phyloP scores from a whole-genome alignment of 2,888 invertebrate genomes.

The Eupithecia pulchellata region DNA sequence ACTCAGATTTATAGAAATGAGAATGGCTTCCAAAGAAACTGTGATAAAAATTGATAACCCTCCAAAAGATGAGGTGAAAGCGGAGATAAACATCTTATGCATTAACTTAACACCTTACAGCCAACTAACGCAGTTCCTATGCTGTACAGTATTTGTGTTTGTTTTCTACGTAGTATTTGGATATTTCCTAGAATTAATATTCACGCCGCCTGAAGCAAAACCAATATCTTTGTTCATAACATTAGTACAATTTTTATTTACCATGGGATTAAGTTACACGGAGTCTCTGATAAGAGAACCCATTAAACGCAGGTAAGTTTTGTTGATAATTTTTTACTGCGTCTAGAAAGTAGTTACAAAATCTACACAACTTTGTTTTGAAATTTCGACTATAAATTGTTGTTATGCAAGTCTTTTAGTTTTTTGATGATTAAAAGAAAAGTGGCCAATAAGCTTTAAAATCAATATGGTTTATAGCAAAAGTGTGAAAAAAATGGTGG shows the following conservation, averaged over 20 bases:
- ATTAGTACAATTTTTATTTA: slow-evolving; percentile 95
- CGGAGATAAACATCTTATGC: slow-evolving; percentile 88
- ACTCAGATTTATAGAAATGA: slow-evolving; percentile 19
- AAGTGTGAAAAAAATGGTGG: not conserved
- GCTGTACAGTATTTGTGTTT: slow-evolving; percentile 93
- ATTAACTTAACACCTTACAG: slow-evolving; percentile 89
- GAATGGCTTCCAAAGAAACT: slow-evolving; percentile 65
- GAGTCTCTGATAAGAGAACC: slow-evolving; percentile 89
- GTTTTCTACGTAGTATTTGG: slow-evolving; percentile 96
- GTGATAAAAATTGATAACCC: slow-evolving; percentile 67
- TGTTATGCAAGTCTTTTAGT: not conserved
- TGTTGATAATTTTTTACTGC: not conserved
- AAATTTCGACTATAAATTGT: not conserved
- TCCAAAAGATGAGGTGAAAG: slow-evolving; percentile 54
- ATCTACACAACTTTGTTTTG: not conserved
- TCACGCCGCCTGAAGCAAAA: slow-evolving; percentile 94
- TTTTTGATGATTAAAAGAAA: not conserved
- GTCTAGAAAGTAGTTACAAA: not conserved
- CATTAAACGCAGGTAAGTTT: slow-evolving; percentile 84
- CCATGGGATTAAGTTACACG: slow-evolving; percentile 91
- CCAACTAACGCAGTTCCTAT: slow-evolving; percentile 89
- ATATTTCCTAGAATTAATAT: slow-evolving; percentile 96
- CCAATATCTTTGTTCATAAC: slow-evolving; percentile 97
- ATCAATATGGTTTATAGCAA: not conserved
- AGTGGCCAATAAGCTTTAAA: not conserved